These are phyloP conservation scores for Ichneumon xanthorius DNA, from an alignment of 2,888 invertebrate genomes.

Conservation along the genomic window DNA sequence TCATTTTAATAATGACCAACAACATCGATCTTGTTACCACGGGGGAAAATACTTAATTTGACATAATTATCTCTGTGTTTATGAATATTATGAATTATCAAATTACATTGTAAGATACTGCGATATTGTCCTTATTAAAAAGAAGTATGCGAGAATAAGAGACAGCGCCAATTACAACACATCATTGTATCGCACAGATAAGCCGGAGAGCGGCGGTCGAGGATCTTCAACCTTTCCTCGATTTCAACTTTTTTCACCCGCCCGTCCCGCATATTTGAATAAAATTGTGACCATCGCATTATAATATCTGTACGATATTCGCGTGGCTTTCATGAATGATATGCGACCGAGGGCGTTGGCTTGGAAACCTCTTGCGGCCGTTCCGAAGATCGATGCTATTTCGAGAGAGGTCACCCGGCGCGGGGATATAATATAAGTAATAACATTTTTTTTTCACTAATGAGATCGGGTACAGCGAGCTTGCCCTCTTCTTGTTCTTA, in stretches of 20 bases:
- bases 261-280: background rate
- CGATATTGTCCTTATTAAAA: background rate
- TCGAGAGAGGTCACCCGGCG: slow-evolving; percentile 28
- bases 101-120: background rate
- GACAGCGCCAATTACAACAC: slow-evolving; percentile 1
- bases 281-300: slow-evolving; percentile 11
- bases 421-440: background rate
- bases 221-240: slow-evolving; percentile 59
- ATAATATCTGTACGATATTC: background rate
- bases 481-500: slow-evolving; percentile 16
- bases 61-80: background rate
- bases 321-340: slow-evolving; percentile 1
- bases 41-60: background rate
- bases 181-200: slow-evolving; percentile 26
- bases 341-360: background rate
- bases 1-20: slow-evolving; percentile 1
- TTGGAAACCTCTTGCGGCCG: slow-evolving; percentile 19
- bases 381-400: slow-evolving; percentile 59
- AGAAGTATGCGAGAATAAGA: background rate
- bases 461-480: slow-evolving; percentile 46
- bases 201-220: slow-evolving; percentile 38
- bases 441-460: slow-evolving; percentile 17
- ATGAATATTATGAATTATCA: slow-evolving; percentile 3
- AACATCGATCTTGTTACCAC: background rate
- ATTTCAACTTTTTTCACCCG: slow-evolving; percentile 13